Evolutionary conservation across 2,888 invertebrate species (phyloP).

Genomic region (Caenorhabditis afra): DNA sequence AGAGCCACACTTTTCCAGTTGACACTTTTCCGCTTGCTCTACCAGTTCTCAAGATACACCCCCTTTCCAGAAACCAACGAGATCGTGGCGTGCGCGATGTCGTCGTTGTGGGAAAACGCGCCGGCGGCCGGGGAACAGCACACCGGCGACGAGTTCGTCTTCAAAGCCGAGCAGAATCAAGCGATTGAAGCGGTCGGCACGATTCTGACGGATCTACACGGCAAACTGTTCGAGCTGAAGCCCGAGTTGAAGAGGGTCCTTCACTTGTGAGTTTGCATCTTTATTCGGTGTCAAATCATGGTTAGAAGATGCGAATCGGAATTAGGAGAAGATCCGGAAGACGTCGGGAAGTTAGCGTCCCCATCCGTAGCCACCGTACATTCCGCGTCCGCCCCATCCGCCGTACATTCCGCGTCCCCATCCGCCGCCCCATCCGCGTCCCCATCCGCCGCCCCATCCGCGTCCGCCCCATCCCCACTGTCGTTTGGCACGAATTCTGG

Average conservation of each 20-base stretch:
- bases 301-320: no score
- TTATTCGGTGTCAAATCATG: no score
- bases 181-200: conserved; percentile 35
- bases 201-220: conserved; percentile 51
- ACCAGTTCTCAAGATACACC: background rate
- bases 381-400: conserved; percentile 13
- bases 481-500: conserved; percentile 46
- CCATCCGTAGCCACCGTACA: conserved; percentile 6
- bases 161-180: conserved; percentile 2
- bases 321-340: background rate
- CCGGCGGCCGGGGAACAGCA: background rate
- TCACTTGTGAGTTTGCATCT: conserved; percentile 42
- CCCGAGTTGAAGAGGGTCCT: conserved; percentile 32
- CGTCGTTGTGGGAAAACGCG: conserved; percentile 44
- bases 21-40: background rate
- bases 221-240: conserved; percentile 24
- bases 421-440: background rate
- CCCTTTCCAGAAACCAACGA: conserved; percentile 37
- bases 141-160: conserved; percentile 35
- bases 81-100: conserved; percentile 50
- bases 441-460: background rate
- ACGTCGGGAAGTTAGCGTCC: background rate
- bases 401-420: background rate
- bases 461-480: conserved; percentile 49
- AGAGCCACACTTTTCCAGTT: no score